These are phyloP conservation scores for Aleiodes leptofemur DNA, from an alignment of 2,888 invertebrate genomes.

Conservation along the genomic window DNA sequence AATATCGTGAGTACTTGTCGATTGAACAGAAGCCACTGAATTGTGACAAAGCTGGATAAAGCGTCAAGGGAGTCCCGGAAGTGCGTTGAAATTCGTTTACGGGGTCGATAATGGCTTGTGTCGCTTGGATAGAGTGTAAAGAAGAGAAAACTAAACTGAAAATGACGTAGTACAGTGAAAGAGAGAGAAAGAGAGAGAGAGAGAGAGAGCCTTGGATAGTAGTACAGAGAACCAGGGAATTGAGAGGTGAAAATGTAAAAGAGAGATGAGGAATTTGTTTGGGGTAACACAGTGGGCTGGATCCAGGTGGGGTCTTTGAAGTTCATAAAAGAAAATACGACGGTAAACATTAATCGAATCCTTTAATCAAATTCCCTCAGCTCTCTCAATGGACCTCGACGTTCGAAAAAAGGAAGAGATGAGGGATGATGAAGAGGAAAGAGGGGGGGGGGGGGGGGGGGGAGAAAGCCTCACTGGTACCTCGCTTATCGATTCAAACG, in stretches of 20 bases:
- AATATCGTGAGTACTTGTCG: constrained; percentile 17
- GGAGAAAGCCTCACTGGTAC: constrained; percentile 42
- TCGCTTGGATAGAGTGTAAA: constrained; percentile 34
- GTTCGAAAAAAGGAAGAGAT: constrained; percentile 43
- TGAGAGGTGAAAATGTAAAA: constrained; percentile 33
- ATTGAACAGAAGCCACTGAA: constrained; percentile 37
- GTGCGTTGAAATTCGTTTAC: constrained; percentile 57
- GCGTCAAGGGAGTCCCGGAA: constrained; percentile 50
- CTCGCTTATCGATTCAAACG: constrained; percentile 65
- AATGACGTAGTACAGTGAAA: constrained; percentile 32
- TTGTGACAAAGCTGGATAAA: constrained; percentile 50
- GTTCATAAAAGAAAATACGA: constrained; percentile 59
- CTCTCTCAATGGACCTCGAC: constrained; percentile 55
- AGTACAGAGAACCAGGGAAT: constrained; percentile 29
- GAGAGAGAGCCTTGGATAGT: constrained; percentile 4
- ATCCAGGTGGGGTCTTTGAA: constrained; percentile 57
- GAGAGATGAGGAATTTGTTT: constrained; percentile 5
- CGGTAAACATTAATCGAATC: constrained; percentile 67
- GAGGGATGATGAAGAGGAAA: constrained; percentile 4
- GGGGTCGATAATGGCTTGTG: constrained; percentile 53
- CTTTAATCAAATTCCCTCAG: constrained; percentile 63
- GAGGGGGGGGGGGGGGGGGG: background rate
- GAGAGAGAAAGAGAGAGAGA: too few relatives aligned
- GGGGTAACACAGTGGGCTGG: constrained; percentile 19
- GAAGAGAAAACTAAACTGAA: constrained; percentile 34